Conservation (phyloP, 37 sponge, comb jelly and placozoan genomes). For the Geodia barretti region DNA sequence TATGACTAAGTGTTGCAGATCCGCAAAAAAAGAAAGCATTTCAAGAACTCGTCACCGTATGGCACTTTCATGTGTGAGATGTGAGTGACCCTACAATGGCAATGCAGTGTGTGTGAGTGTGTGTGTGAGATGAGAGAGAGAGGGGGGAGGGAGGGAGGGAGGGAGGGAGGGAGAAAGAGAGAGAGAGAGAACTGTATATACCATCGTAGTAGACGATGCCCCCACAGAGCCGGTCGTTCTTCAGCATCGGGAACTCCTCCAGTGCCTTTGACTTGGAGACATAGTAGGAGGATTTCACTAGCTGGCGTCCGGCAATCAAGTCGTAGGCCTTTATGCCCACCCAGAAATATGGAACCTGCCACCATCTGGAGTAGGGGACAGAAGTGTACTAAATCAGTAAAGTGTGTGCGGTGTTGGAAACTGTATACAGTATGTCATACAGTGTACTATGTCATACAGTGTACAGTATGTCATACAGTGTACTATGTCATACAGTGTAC, state of each 20-base stretch:
- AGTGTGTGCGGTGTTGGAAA: neutral
- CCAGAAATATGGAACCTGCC: conserved; percentile 98
- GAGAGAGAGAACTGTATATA: conserved; percentile 8
- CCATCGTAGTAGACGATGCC: conserved; percentile 97
- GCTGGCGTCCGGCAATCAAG: conserved; percentile 85
- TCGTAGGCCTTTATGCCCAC: conserved; percentile 97
- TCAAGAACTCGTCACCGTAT: no score
- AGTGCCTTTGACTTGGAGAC: conserved; percentile 87
- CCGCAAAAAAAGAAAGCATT: no score
- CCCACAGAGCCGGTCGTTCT: conserved; percentile 76
- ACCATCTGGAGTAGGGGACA: conserved; percentile 68
- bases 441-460: no score
- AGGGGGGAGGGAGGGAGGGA: neutral
- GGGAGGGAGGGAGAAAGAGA: neutral
- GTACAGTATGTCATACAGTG: no score
- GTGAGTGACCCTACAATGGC: no score
- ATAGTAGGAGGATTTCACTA: conserved; percentile 82
- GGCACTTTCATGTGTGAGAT: no score
- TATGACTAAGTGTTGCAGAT: no score
- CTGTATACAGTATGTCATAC: no score
- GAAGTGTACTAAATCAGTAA: neutral
- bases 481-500: no score
- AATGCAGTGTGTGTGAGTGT: no score
- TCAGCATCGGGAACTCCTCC: conserved; percentile 98
- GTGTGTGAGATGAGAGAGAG: no score